These are phyloP conservation scores for Nothocercus nigrocapillus DNA, from an alignment of 2,113 vertebrate genomes.

Conservation along the genomic window DNA sequence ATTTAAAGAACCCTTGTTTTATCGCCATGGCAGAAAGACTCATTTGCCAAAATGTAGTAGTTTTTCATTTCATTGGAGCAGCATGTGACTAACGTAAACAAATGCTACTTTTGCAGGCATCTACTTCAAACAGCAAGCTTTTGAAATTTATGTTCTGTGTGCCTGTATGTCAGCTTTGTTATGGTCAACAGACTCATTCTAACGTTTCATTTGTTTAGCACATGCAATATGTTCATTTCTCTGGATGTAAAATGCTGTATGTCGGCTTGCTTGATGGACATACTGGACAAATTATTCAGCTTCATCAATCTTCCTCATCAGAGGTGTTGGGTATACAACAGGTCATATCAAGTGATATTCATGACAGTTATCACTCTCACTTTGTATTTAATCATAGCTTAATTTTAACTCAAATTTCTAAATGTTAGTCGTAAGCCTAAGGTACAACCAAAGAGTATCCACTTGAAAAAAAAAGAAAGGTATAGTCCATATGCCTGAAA, in stretches of 20 bases:
- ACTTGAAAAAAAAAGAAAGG: not conserved
- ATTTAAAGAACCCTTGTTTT: not conserved
- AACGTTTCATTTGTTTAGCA: not conserved
- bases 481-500: not conserved
- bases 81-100: not conserved
- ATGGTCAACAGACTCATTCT: not conserved
- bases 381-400: not conserved
- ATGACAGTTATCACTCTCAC: not conserved
- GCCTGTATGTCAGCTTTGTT: not conserved
- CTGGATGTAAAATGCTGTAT: not conserved
- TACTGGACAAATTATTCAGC: not conserved
- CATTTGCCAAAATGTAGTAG: not conserved
- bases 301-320: not conserved
- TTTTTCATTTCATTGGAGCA: not conserved
- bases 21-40: not conserved
- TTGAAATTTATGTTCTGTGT: not conserved
- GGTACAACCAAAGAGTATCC: not conserved
- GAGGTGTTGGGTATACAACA: not conserved
- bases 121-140: not conserved
- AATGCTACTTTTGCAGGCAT: not conserved
- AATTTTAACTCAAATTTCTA: not conserved
- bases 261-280: not conserved
- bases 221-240: not conserved
- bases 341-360: not conserved
- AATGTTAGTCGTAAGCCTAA: not conserved